phyloP scores from a whole-genome alignment of 2,113 vertebrate genomes.

The Osmerus eperlanus region DNA sequence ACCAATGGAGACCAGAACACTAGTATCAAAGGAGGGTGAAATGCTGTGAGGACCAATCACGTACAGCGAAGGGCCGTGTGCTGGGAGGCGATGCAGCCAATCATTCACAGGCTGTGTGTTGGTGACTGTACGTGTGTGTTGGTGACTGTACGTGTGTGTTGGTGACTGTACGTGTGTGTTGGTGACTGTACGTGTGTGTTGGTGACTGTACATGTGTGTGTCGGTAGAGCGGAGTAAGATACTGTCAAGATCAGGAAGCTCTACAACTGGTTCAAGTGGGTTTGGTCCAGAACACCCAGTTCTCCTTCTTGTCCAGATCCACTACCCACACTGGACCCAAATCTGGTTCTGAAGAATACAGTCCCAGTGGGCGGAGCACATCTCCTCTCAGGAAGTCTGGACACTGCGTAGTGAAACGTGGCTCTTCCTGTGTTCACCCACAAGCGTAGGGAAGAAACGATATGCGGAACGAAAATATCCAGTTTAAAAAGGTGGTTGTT shows the following conservation, averaged over 20 bases:
- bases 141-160: background rate
- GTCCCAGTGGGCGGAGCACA: no score
- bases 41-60: conserved; percentile 46
- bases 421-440: background rate
- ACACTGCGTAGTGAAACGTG: no score
- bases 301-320: background rate
- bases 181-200: background rate
- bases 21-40: conserved; percentile 52
- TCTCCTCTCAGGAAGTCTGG: no score
- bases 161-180: background rate
- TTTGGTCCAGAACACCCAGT: background rate
- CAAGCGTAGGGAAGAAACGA: background rate
- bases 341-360: background rate
- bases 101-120: background rate
- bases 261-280: background rate
- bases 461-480: conserved; percentile 5
- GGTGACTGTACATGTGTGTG: background rate
- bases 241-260: background rate
- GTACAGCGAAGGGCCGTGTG: conserved; percentile 1
- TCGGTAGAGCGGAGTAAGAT: background rate
- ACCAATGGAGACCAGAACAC: conserved; percentile 59
- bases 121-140: background rate
- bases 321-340: background rate
- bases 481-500: conserved; percentile 23
- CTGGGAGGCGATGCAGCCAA: conserved; percentile 3